Evolutionary conservation across 2,113 vertebrate genomes (phyloP), one percentile per base, ranked within the genome.

Genomic region (Peucedramus taeniatus): DNA sequence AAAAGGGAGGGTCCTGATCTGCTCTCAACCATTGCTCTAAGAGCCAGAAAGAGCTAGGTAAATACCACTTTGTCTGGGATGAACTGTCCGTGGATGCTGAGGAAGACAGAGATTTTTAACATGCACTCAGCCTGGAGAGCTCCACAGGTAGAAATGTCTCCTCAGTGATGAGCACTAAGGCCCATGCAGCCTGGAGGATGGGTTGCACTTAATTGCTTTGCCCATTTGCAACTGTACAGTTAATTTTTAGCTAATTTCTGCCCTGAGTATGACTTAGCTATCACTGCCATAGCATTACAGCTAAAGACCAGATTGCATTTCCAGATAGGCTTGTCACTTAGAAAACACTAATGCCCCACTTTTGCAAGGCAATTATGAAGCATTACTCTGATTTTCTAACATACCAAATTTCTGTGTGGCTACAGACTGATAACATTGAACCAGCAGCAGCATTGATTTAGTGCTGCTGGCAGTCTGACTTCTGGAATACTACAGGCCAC

Each of bases 291-390:
- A 84, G 78, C 90, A 78, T 79, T 97, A 93, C 10, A 91, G 69
- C 87, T 93, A 78, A 89, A 92, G 82, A 96, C 35, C 37, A 1
- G 3, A 93, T 84, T 95, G 87, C 51, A 57, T 92, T 96, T 91
- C 75, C 51, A 91, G 90, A 83, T 81, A 90, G 72, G 53, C 54
- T 95, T 91, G 92, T 96, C 94, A 91, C 59, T 96, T 89, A 68
- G 65, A 95, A 96, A 94, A 96, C 90, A 92, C 84, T 94, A 96
- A 97, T 94, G 89, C 72, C 89, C 61, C 84, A 87, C 83, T 95
- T 96, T 93, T 84, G 87, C 92, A 94, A 90, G 86, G 90, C 6
- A 61, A 71, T 96, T 96, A 97, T 94, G 93, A 96, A 94, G 66
- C 45, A 31, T 44, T 96, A 65, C 76, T 93, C 90, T 53, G 83